These are phyloP conservation scores for Cinclus cinclus DNA, from an alignment of 2,113 vertebrate genomes.

Conservation along the genomic window DNA sequence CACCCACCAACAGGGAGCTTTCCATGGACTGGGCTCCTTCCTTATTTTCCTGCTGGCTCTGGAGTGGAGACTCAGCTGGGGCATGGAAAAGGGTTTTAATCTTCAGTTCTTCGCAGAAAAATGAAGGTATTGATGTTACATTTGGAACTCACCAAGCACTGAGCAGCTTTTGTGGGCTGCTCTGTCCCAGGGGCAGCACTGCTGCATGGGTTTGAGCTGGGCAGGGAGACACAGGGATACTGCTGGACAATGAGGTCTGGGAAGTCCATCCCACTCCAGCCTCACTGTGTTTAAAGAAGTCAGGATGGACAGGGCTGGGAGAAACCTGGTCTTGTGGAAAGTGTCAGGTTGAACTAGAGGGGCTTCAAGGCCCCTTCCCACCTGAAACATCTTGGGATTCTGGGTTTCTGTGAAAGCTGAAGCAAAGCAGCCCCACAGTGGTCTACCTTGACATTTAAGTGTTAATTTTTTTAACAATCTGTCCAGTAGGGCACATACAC, in stretches of 20 bases:
- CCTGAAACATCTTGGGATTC: not conserved
- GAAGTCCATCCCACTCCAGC: not conserved
- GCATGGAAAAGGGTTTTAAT: not conserved
- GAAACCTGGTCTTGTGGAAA: not conserved
- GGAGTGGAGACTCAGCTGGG: not conserved
- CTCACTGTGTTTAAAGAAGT: not conserved
- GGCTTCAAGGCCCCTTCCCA: not conserved
- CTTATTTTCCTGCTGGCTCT: not conserved
- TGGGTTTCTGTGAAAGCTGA: not conserved
- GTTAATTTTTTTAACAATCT: not conserved
- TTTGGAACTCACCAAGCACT: not conserved
- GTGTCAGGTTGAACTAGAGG: not conserved
- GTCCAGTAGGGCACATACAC: not conserved
- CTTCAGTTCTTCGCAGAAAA: not conserved
- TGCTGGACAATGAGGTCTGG: not conserved
- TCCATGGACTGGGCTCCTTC: not conserved
- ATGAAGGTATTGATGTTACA: rapidly evolving
- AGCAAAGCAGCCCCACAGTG: not conserved
- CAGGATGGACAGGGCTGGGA: not conserved
- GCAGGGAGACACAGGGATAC: not conserved
- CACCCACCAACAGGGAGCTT: not conserved
- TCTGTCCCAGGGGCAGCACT: not conserved
- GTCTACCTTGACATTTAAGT: not conserved
- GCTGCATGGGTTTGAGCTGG: not conserved
- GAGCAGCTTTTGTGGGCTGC: not conserved